Base-by-base conservation (phyloP, 2,888 invertebrate species). In the Eristalis arbustorum region DNA sequence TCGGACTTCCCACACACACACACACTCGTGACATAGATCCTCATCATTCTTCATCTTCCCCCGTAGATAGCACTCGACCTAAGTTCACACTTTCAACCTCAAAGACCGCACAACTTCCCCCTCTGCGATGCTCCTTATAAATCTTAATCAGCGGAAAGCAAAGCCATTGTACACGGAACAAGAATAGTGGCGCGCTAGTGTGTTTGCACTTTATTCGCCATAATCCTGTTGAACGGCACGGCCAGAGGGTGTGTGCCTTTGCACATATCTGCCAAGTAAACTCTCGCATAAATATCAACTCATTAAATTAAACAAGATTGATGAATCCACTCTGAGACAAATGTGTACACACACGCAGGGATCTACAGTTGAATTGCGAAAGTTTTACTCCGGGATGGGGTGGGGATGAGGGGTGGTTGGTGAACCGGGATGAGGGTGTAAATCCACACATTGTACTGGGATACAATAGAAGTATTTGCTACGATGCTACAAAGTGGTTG, bases 221-320 rank as follows among this genome's bases (percentile, higher is more conserved):
- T 62, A 28, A 49, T 76, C 63, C n/a, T 18, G 56, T 37, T 63
- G 49, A 40, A 64, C 69, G 69, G 69, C 68, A 62, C 40, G 69
- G 77, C n/a, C 5, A 6, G 49, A 6, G 18, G 18, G 69, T 22
- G n/a, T 56, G 34, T 57, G 63, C n/a, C n/a, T 71, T 31, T 78
- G 42, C 49, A 14, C 23, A 34, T 63, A 75, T 80, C 80, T 49
- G 56, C 14, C 62, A 31, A 66, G 37, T 34, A 84, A 79, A 84
- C 56, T 72, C 72, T 80, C 59, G 62, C 84, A 80, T 72, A 84
- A 84, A 84, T 80, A 80, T 84, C 67, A 84, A 76, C 76, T 84
- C 84, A 84, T 84, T 84, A 84, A 80, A 84, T 84, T 84, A 80
- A 84, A 76, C 49, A 80, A 84, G 84, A 84, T 84, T 84, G 84